Conservation (phyloP, 1,140 invertebrate species). For the Cryptotermes secundus region DNA sequence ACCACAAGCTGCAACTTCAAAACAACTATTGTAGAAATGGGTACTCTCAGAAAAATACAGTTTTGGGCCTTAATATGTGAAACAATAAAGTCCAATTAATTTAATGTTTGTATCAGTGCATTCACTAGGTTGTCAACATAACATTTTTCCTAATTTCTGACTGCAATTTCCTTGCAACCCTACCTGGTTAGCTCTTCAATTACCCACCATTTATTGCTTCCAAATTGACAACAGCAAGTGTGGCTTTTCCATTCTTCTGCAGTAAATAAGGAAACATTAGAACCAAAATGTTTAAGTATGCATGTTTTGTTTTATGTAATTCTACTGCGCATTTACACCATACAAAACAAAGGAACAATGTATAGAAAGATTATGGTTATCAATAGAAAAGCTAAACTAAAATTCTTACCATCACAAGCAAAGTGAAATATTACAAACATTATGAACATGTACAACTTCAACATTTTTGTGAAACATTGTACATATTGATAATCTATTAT, state of each 20-base stretch:
- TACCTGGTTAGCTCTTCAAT: background rate
- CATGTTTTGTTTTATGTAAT: background rate
- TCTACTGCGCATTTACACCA: constrained; percentile 10
- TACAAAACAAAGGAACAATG: background rate
- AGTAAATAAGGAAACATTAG: background rate
- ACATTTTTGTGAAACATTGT: background rate
- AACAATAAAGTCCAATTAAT: background rate
- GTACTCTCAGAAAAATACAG: background rate
- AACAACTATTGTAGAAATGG: background rate
- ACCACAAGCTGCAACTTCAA: background rate
- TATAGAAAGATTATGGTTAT: constrained; percentile 9
- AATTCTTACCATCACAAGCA: background rate
- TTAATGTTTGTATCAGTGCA: background rate
- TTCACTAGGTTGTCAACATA: background rate
- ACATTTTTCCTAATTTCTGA: background rate
- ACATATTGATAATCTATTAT: constrained; percentile 12
- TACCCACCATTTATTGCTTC: background rate
- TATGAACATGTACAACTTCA: background rate
- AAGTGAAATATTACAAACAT: constrained; percentile 2
- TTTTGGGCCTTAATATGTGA: background rate
- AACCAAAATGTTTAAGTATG: background rate
- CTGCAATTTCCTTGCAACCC: background rate
- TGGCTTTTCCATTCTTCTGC: background rate
- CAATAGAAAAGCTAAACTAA: constrained; percentile 2
- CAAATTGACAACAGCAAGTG: background rate